These are phyloP conservation scores for Aspidiotus rigidus DNA, from an alignment of 2,888 invertebrate species.

Conservation along the genomic window DNA sequence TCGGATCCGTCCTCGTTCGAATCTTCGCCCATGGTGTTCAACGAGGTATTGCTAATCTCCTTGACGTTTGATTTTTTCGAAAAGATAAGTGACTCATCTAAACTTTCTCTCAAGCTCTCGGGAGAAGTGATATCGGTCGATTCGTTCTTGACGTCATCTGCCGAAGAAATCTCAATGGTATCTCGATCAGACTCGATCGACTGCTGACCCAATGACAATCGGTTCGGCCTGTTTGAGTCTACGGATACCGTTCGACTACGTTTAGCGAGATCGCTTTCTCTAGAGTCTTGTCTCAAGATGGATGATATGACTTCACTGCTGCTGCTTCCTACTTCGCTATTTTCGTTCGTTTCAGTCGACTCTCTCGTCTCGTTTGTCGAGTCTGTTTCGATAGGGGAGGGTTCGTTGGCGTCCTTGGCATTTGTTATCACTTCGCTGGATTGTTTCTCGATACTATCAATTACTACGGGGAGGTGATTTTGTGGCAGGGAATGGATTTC, in stretches of 20 bases:
- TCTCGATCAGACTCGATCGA: slow-evolving; percentile 27
- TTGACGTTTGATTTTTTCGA: slow-evolving; percentile 11
- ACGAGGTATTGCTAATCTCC: slow-evolving; percentile 31
- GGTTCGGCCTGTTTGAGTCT: slow-evolving; percentile 13
- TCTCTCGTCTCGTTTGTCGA: too few species aligned
- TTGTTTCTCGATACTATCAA: background rate
- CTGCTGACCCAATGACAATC: slow-evolving; percentile 24
- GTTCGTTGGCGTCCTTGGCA: background rate
- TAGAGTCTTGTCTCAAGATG: slow-evolving; percentile 5
- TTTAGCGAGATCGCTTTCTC: background rate
- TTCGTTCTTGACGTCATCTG: slow-evolving; percentile 27
- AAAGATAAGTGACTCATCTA: slow-evolving; percentile 14
- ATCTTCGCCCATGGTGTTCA: slow-evolving; percentile 29
- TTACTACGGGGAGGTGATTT: background rate
- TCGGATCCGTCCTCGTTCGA: slow-evolving; percentile 28
- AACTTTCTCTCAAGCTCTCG: slow-evolving; percentile 17
- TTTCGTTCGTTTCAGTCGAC: slow-evolving; percentile 11
- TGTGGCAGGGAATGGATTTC: background rate
- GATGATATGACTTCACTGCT: slow-evolving; percentile 24
- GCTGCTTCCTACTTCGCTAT: slow-evolving; percentile 24
- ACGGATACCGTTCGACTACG: background rate
- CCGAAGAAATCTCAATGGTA: slow-evolving; percentile 27
- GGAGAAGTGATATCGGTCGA: slow-evolving; percentile 20
- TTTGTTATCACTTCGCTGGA: background rate
- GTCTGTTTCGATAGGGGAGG: background rate